Percentiles rank a stretch among this genome's conserved stretches.
These are phyloP conservation scores for Bellardia pandia DNA, from an alignment of 2,888 invertebrate species.

Conservation along the genomic window DNA sequence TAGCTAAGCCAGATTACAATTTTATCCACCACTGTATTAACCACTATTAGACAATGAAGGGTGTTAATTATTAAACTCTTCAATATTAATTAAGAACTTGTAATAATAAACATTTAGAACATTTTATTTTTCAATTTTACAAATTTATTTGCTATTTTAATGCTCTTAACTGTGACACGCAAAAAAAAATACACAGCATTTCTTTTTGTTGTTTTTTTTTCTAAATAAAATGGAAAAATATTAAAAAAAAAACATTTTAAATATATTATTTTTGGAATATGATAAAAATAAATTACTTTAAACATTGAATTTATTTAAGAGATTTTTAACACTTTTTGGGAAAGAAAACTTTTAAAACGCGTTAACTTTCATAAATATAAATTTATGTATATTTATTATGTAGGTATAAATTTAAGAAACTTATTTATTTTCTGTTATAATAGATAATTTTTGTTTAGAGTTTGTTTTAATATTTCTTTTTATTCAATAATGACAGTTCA, in stretches of 20 bases:
- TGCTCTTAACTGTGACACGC: slow-evolving; percentile 15
- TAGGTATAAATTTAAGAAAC: neutral
- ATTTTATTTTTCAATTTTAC: neutral
- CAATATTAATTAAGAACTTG: neutral
- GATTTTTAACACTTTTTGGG: slow-evolving; percentile 29
- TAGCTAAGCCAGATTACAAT: neutral
- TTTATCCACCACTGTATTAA: slow-evolving; percentile 3
- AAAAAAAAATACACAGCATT: neutral
- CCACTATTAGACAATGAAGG: neutral
- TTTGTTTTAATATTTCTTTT: slow-evolving; percentile 9
- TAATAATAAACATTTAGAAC: neutral
- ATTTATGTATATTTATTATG: neutral
- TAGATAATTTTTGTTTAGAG: neutral
- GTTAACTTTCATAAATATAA: neutral
- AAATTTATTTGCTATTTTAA: slow-evolving; percentile 30
- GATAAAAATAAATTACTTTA: slow-evolving; percentile 63
- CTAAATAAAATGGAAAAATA: slow-evolving; percentile 4
- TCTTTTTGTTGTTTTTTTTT: neutral
- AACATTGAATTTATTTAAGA: slow-evolving; percentile 46
- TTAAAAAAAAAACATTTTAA: neutral
- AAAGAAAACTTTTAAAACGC: slow-evolving; percentile 13
- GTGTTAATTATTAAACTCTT: neutral
- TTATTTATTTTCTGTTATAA: slow-evolving; percentile 10
- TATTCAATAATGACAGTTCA: slow-evolving; percentile 24
- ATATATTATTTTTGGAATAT: slow-evolving; percentile 1